A percentile compares a stretch with the other conserved stretches of the same genome.
These are phyloP conservation scores for Ctenosaura bakeri DNA, from an alignment of 2,797 vertebrate genomes.

Conservation along the genomic window DNA sequence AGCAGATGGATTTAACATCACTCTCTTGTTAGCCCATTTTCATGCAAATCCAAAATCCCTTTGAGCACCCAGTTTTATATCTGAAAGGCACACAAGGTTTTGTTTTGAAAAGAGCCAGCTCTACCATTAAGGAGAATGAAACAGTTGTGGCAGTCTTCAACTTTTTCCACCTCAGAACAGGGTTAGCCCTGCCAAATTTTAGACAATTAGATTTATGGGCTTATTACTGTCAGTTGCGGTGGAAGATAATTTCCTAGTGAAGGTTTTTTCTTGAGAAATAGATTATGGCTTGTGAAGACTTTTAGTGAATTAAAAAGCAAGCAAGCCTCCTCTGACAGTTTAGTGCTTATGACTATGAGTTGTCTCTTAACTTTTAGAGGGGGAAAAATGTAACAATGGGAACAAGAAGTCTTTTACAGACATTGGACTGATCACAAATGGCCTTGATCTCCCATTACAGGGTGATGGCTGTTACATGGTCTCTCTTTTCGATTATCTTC, in stretches of 20 bases:
- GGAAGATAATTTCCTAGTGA: no score
- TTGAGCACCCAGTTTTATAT: background rate
- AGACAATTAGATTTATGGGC: no score
- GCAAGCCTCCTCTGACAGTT: slow-evolving; percentile 39
- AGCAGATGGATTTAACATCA: background rate
- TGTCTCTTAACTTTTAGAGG: background rate
- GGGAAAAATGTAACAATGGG: background rate
- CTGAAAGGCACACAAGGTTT: background rate
- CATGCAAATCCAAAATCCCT: background rate
- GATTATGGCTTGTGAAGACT: background rate
- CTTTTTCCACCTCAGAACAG: no score
- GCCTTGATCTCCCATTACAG: slow-evolving; percentile 34
- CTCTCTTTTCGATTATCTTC: slow-evolving; percentile 58
- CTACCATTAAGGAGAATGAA: no score
- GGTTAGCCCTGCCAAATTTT: no score
- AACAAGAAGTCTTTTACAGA: slow-evolving; percentile 41
- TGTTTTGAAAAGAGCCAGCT: background rate
- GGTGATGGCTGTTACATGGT: slow-evolving; percentile 20
- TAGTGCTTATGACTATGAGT: slow-evolving; percentile 25
- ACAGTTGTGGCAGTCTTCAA: no score
- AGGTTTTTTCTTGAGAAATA: background rate
- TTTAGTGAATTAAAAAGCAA: slow-evolving; percentile 9
- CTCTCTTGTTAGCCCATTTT: background rate
- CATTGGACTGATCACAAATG: background rate
- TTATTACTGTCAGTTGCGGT: no score